A percentile compares a stretch with the other conserved stretches of the same genome.
Conservation (phyloP, 2,888 invertebrate species). For the Drosophila basisetae region DNA sequence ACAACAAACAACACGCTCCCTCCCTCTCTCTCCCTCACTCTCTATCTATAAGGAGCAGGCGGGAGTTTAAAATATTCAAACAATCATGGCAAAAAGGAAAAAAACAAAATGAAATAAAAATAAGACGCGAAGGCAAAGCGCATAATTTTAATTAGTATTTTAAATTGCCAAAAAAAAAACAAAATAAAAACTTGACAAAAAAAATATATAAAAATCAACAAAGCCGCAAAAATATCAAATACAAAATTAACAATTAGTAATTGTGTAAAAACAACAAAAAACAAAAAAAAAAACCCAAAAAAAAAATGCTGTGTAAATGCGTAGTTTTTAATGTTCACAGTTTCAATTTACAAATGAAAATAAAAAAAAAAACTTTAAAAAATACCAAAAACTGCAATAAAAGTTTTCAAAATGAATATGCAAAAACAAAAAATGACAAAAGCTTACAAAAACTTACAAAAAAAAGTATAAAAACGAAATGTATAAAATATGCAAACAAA, state of each 20-base stretch:
- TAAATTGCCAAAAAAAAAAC: slow-evolving; percentile 64
- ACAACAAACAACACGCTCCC: slow-evolving; percentile 21
- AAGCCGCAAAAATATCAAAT: slow-evolving; percentile 70
- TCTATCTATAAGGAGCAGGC: slow-evolving; percentile 7
- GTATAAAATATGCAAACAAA: slow-evolving; percentile 56
- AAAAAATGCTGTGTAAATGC: slow-evolving; percentile 66
- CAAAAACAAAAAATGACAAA: slow-evolving; percentile 63
- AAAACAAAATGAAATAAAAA: slow-evolving; percentile 13
- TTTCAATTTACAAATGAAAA: slow-evolving; percentile 65
- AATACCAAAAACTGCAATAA: slow-evolving; percentile 76
- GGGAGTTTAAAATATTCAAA: slow-evolving; percentile 51
- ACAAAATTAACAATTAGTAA: slow-evolving; percentile 52
- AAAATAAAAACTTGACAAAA: slow-evolving; percentile 31
- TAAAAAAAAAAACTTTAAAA: slow-evolving; percentile 22
- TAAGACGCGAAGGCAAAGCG: slow-evolving; percentile 58
- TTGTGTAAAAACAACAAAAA: slow-evolving; percentile 50
- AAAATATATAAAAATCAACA: slow-evolving; percentile 36
- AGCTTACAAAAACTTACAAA: slow-evolving; percentile 36
- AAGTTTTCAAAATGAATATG: slow-evolving; percentile 69
- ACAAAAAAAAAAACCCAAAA: slow-evolving; percentile 41
- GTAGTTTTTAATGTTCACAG: slow-evolving; percentile 78
- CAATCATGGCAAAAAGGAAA: slow-evolving; percentile 65
- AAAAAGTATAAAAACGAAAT: slow-evolving; percentile 51
- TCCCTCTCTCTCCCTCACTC: slow-evolving; percentile 22
- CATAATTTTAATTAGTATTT: slow-evolving; percentile 77